Evolutionary conservation across 2,113 vertebrate species (phyloP).

Genomic region (Phalacrocorax carbo): DNA sequence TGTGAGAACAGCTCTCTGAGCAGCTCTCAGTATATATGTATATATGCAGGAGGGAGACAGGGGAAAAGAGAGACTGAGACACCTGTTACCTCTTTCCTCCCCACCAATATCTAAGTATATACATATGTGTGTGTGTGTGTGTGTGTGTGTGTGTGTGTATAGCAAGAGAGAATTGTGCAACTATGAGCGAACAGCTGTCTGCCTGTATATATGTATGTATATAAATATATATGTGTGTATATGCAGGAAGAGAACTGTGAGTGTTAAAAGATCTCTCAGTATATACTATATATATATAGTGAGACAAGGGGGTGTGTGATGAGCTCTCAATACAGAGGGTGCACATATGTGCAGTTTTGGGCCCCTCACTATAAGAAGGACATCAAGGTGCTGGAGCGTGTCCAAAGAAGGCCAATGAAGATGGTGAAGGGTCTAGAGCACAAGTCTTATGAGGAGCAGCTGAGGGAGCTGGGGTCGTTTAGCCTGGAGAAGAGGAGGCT

Average conservation of each 20-base stretch:
- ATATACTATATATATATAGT: background rate
- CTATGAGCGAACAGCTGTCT: background rate
- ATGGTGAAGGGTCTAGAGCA: too few relatives aligned
- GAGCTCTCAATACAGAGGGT: background rate
- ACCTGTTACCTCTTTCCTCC: background rate
- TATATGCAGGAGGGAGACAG: too few relatives aligned
- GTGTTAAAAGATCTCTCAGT: background rate
- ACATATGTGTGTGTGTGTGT: too few relatives aligned
- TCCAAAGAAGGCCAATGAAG: too few relatives aligned
- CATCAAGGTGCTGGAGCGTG: too few relatives aligned
- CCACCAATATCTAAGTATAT: background rate
- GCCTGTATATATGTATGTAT: background rate
- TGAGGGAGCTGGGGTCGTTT: too few relatives aligned
- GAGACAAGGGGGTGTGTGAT: background rate
- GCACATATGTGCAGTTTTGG: too few relatives aligned
- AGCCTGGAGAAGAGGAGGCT: too few relatives aligned
- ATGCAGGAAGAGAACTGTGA: background rate
- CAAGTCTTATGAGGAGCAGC: too few relatives aligned
- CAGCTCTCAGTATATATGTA: background rate
- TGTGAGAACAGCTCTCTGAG: background rate
- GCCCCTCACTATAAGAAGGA: too few relatives aligned
- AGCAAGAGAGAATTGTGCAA: background rate
- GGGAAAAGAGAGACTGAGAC: background rate
- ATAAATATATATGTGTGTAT: background rate
- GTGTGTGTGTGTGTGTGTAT: fast-evolving